Conservation (phyloP, 2,113 vertebrate species). For the Acanthisitta chloris region DNA sequence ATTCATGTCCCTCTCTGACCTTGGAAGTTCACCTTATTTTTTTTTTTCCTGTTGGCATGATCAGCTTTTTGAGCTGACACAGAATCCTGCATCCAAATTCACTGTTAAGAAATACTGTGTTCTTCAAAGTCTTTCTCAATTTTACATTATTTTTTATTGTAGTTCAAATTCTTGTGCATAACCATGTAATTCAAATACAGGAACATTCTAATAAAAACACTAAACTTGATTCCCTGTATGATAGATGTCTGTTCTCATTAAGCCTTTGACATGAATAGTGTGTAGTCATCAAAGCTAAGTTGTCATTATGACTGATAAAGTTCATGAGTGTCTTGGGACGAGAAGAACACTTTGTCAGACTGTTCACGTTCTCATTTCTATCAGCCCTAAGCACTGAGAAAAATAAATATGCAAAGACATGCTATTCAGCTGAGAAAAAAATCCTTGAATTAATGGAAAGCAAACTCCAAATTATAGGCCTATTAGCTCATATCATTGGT, state of each 20-base stretch:
- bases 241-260: background rate
- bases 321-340: background rate
- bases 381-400: background rate
- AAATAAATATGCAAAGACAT: conserved; percentile 4
- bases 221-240: background rate
- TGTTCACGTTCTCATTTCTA: background rate
- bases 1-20: background rate
- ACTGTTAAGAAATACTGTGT: background rate
- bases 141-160: background rate
- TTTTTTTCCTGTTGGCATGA: background rate
- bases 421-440: background rate
- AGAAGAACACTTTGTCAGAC: conserved; percentile 1
- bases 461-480: background rate
- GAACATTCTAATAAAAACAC: background rate
- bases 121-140: background rate
- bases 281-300: conserved; percentile 12
- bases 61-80: background rate
- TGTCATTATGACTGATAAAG: background rate
- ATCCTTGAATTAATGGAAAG: background rate
- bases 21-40: background rate
- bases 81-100: background rate
- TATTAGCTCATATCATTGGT: background rate
- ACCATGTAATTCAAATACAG: background rate
- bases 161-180: background rate
- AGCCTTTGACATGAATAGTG: background rate